Percentiles rank a stretch among this genome's conserved stretches.
These are phyloP conservation scores for Bursaphelenchus mucronatus DNA, from an alignment of 1,140 invertebrate species.

Conservation along the genomic window DNA sequence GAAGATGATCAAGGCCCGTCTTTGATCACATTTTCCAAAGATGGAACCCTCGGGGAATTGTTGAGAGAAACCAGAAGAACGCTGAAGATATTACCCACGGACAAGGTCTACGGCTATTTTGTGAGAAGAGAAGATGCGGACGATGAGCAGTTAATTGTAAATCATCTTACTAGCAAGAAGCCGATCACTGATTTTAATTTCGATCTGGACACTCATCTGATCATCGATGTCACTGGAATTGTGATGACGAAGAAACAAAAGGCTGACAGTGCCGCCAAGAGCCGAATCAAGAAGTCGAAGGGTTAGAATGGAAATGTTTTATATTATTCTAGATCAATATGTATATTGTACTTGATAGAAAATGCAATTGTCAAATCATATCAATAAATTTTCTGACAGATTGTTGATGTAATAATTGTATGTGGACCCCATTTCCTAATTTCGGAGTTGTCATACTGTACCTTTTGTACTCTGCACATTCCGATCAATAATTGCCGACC, in stretches of 20 bases:
- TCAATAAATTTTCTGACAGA: too few relatives aligned
- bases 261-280: too few relatives aligned
- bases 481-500: too few relatives aligned
- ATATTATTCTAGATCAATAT: too few relatives aligned
- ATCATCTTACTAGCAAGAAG: constrained; percentile 19
- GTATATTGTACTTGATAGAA: too few relatives aligned
- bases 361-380: too few relatives aligned
- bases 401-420: too few relatives aligned
- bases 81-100: constrained; percentile 40
- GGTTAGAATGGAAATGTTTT: too few relatives aligned
- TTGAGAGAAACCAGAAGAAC: constrained; percentile 37
- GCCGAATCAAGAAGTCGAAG: too few relatives aligned
- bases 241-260: constrained; percentile 23
- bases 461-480: too few relatives aligned
- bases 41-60: constrained; percentile 37
- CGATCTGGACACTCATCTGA: constrained; percentile 32
- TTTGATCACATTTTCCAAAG: constrained; percentile 25
- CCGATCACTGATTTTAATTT: constrained; percentile 29
- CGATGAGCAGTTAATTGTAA: constrained; percentile 33
- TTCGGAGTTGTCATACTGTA: too few relatives aligned
- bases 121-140: constrained; percentile 36
- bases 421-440: too few relatives aligned
- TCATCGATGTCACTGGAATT: constrained; percentile 38
- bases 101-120: constrained; percentile 49
- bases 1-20: constrained; percentile 35